A percentile compares a stretch with the other conserved stretches of the same genome.
phyloP scores from a whole-genome alignment of 2,888 invertebrate species.

The Cheilosia soror region DNA sequence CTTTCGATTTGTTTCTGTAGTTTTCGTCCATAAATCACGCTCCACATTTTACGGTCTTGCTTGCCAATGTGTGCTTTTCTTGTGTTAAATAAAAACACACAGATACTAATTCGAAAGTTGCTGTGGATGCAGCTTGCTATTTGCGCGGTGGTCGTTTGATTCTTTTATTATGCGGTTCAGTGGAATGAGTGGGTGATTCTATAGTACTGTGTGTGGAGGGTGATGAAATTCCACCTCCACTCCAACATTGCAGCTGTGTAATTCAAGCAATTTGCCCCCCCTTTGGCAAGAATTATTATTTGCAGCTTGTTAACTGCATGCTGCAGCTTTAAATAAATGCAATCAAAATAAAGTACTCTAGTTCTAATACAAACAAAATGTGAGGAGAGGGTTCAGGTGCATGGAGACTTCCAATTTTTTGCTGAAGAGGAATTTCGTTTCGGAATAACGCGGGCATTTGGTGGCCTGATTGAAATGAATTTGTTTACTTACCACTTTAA shows the following conservation, averaged over 20 bases:
- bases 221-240: slow-evolving; percentile 65
- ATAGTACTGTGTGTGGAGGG: slow-evolving; percentile 18
- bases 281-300: slow-evolving; percentile 44
- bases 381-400: slow-evolving; percentile 25
- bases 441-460: neutral
- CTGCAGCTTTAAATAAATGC: slow-evolving; percentile 40
- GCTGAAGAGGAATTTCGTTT: slow-evolving; percentile 34
- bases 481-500: neutral
- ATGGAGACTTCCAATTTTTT: slow-evolving; percentile 28
- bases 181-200: slow-evolving; percentile 63
- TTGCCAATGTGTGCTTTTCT: slow-evolving; percentile 62
- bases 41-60: slow-evolving; percentile 64
- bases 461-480: neutral
- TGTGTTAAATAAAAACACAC: slow-evolving; percentile 62
- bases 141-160: slow-evolving; percentile 39
- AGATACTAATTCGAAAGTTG: slow-evolving; percentile 52
- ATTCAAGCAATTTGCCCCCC: slow-evolving; percentile 57
- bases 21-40: slow-evolving; percentile 70
- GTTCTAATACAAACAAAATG: neutral
- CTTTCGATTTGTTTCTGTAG: slow-evolving; percentile 50
- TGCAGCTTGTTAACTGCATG: slow-evolving; percentile 51
- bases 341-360: slow-evolving; percentile 9
- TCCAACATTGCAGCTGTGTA: slow-evolving; percentile 63
- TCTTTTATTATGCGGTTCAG: slow-evolving; percentile 46
- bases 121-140: slow-evolving; percentile 29